phyloP scores from a whole-genome alignment of 2,888 invertebrate species.

The Coenonympha glycerion region DNA sequence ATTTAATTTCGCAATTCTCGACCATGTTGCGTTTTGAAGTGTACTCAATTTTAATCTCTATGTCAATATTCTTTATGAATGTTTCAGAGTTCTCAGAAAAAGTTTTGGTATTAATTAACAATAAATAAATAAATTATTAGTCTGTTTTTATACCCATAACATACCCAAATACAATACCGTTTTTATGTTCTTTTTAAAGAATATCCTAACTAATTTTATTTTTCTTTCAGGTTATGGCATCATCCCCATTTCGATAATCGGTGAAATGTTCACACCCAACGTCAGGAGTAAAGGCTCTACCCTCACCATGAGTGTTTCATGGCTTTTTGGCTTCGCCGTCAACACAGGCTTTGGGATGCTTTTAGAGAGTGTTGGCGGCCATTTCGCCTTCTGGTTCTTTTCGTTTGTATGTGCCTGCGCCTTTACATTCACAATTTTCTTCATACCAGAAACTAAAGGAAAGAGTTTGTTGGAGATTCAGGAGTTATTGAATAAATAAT shows the following conservation, averaged over 20 bases:
- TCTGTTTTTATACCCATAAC: too few species aligned
- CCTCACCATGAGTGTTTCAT: constrained; percentile 24
- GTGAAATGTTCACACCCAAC: constrained; percentile 33
- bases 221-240: constrained; percentile 30
- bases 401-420: constrained; percentile 56
- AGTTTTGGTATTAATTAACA: too few species aligned
- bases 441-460: constrained; percentile 88
- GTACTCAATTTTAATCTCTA: too few species aligned
- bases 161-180: too few species aligned
- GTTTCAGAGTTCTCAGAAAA: too few species aligned
- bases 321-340: constrained; percentile 28
- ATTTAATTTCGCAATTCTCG: too few species aligned
- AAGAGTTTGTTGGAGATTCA: constrained; percentile 84
- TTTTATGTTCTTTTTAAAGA: too few species aligned
- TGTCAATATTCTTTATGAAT: too few species aligned
- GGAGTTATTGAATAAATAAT: constrained; percentile 55
- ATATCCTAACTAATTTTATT: too few species aligned
- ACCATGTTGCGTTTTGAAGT: too few species aligned
- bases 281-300: constrained; percentile 32
- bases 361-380: constrained; percentile 65
- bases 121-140: too few species aligned
- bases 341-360: constrained; percentile 28
- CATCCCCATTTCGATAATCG: constrained; percentile 29
- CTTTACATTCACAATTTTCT: constrained; percentile 78
- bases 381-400: constrained; percentile 80